Percentiles rank a stretch among this genome's conserved stretches.
These are phyloP conservation scores for Agrochola lota DNA, from an alignment of 2,888 invertebrate species.

Conservation along the genomic window DNA sequence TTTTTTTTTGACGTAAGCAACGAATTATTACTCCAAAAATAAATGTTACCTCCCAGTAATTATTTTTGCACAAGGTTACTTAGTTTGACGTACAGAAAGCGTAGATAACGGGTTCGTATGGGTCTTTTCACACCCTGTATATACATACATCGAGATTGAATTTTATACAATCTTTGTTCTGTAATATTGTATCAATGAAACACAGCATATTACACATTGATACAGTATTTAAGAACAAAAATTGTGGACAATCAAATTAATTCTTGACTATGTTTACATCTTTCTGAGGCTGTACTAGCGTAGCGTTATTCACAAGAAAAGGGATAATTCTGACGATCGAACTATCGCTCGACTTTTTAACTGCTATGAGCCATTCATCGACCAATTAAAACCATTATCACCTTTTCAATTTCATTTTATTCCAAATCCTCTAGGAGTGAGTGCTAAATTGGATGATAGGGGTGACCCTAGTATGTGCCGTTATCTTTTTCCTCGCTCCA, in stretches of 20 bases:
- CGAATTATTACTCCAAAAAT: no score
- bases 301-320: background rate
- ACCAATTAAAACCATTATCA: background rate
- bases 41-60: background rate
- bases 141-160: background rate
- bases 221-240: no score
- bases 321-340: background rate
- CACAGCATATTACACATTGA: no score
- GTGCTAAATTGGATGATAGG: conserved; percentile 1
- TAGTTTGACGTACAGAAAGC: background rate
- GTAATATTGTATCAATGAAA: no score
- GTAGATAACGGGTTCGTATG: background rate
- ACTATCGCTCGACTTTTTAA: no score
- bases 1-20: no score
- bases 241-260: background rate
- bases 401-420: no score
- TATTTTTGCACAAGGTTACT: background rate
- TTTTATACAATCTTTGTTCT: no score
- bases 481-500: conserved; percentile 21
- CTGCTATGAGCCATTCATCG: background rate
- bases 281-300: background rate
- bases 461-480: background rate
- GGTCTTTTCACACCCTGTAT: background rate
- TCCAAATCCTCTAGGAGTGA: background rate
- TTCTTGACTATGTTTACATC: background rate